Evolutionary conservation across 2,888 invertebrate genomes (phyloP), one percentile per base, ranked within the genome.

Genomic region (Thymelicus lineola): DNA sequence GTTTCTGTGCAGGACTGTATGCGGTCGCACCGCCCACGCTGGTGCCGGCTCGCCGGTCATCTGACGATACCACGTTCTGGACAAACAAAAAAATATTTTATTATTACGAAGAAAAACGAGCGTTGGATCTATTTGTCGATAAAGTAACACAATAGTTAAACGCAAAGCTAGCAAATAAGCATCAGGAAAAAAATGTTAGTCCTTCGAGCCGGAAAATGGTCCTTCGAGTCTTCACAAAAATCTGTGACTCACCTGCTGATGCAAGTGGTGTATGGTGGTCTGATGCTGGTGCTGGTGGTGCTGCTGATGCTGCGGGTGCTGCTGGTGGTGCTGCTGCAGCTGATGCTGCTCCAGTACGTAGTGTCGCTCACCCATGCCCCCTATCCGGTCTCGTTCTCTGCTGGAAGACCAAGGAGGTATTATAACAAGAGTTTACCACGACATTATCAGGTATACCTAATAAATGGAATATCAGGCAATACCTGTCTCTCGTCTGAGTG

Each of bases 341-440:
- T 84, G 86, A 7, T 86, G 89, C 14, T 88, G 87, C 64, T 91
- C 91, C 75, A 87, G 79, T 35, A 84, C 82, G 71, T 81, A 80
- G 73, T 90, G 91, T 5, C 91, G 81, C 71, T 91, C 90, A 66
- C 88, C 88, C 77, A 90, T 84, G n/a, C 53, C 35, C 71, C 87
- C 86, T 17, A 85, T 88, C 78, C 91, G 85, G 6, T 86, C 87
- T 12, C 81, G 75, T 59, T 79, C 90, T 76, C 76, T 88, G 83
- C 72, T 86, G 84, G 76, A 1, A 72, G 80, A 46, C 7, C 20
- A 10, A 35, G 10, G 57, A 10, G 35, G 38, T 38, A 9, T 9
- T 38, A 38, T 38, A 38, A 38, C 7, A 9, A 38, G 9, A 38
- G 10, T 38, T 38, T 7, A 38, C 7, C 38, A 9, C 38, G 28